phyloP scores from a whole-genome alignment of 2,888 invertebrate species.

The Lasioglossum pauxillum region DNA sequence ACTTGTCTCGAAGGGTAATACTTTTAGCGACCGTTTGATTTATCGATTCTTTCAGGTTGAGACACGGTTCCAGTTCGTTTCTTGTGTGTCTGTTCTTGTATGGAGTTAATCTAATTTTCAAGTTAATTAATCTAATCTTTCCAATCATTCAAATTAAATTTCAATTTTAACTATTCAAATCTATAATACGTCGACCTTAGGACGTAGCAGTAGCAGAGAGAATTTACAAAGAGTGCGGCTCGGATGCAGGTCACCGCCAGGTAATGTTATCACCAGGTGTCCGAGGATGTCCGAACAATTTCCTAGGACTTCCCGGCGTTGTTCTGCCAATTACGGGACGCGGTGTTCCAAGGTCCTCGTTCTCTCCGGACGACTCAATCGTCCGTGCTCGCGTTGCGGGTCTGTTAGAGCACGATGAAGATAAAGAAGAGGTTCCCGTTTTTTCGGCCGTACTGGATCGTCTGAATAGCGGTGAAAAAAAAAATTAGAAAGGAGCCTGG shows the following conservation, averaged over 20 bases:
- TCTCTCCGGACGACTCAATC: constrained; percentile 14
- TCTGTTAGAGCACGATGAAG: neutral
- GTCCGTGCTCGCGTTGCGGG: neutral
- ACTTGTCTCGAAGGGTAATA: neutral
- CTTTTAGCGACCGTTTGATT: neutral
- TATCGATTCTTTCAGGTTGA: neutral
- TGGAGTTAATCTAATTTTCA: too few relatives aligned
- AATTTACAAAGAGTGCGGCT: too few relatives aligned
- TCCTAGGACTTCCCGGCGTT: neutral
- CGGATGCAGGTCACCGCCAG: neutral
- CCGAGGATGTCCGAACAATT: neutral
- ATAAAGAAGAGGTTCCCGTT: neutral
- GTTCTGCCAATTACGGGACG: neutral
- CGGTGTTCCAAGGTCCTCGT: neutral
- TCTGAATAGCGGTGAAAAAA: constrained; percentile 2
- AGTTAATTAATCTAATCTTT: too few relatives aligned
- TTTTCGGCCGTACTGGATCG: neutral
- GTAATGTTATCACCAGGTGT: neutral
- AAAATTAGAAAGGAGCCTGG: neutral
- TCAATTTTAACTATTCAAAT: too few relatives aligned
- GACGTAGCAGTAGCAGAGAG: too few relatives aligned
- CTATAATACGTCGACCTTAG: too few relatives aligned
- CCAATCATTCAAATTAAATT: too few relatives aligned
- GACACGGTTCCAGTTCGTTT: neutral
- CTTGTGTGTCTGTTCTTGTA: neutral